phyloP scores from a whole-genome alignment of 2,797 vertebrate species.

The Lateolabrax maculatus region DNA sequence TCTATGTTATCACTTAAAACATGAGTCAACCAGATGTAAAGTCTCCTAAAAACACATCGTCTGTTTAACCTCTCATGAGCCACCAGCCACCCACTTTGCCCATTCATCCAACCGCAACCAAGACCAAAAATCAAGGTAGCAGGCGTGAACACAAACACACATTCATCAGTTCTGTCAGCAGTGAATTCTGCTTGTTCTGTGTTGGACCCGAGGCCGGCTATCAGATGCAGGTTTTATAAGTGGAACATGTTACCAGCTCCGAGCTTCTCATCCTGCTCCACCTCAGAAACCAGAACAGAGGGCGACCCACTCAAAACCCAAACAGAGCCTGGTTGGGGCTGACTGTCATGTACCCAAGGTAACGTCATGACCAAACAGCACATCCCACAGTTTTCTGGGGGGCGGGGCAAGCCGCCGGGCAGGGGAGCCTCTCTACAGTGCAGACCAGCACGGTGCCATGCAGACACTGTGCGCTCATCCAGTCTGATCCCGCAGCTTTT shows the following conservation, averaged over 20 bases:
- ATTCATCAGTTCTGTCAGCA: constrained; percentile 45
- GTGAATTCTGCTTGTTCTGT: constrained; percentile 62
- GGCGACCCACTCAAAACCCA: constrained; percentile 54
- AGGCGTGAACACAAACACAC: constrained; percentile 69
- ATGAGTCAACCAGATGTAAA: neutral
- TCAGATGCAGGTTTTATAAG: constrained; percentile 35
- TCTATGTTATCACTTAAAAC: neutral
- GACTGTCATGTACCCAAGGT: constrained; percentile 99
- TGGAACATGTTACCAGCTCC: constrained; percentile 49
- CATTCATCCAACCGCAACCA: constrained; percentile 71
- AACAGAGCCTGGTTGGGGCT: constrained; percentile 97
- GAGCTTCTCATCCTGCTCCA: constrained; percentile 83
- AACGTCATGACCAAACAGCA: constrained; percentile 98
- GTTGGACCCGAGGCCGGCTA: constrained; percentile 11
- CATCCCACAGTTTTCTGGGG: constrained; percentile 98
- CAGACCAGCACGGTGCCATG: constrained; percentile 83
- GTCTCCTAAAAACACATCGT: neutral
- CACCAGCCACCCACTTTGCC: constrained; percentile 78
- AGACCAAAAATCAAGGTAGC: constrained; percentile 74
- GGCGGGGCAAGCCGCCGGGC: constrained; percentile 83
- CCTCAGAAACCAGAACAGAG: constrained; percentile 73
- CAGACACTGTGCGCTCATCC: constrained; percentile 64
- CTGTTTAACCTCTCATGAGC: constrained; percentile 34
- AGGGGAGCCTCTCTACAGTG: constrained; percentile 95
- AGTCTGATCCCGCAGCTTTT: constrained; percentile 48